Conservation (phyloP, 1,140 invertebrate species). For the Sarcophaga peregrina region DNA sequence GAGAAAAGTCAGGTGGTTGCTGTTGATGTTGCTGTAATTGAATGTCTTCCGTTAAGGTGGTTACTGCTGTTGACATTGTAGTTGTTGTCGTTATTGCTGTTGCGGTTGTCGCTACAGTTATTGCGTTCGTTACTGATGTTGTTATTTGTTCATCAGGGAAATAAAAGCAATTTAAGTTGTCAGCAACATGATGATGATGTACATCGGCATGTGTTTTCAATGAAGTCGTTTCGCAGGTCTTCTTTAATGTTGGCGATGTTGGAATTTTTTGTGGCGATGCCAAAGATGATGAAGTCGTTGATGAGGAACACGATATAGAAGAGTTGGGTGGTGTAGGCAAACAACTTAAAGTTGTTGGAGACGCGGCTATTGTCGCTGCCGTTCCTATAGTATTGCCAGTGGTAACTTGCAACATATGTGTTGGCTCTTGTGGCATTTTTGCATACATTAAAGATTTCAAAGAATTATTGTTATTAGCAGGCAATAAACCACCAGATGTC, state of each 20-base stretch:
- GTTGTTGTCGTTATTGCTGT: not conserved
- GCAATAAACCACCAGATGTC: constrained; percentile 13
- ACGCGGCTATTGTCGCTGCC: not conserved
- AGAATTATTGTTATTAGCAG: constrained; percentile 14
- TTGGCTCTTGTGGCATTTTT: not conserved
- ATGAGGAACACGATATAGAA: constrained; percentile 28
- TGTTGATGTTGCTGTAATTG: constrained; percentile 36
- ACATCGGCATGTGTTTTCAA: not conserved
- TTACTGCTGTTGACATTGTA: not conserved
- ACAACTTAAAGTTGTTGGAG: constrained; percentile 18
- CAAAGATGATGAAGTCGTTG: not conserved
- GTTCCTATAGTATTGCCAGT: not conserved
- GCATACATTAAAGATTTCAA: constrained; percentile 14
- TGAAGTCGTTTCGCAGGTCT: constrained; percentile 6
- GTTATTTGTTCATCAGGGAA: not conserved
- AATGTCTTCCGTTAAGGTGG: constrained; percentile 20
- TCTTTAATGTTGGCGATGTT: not conserved
- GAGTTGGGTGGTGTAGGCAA: constrained; percentile 22
- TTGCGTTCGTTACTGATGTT: not conserved
- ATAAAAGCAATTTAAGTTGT: constrained; percentile 23
- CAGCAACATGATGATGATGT: not conserved
- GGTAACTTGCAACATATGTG: not conserved
- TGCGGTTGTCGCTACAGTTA: constrained; percentile 8
- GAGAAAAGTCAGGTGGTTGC: not conserved
- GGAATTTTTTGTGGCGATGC: constrained; percentile 20